Evolutionary conservation across 2,888 invertebrate genomes (phyloP).

Genomic region (Mesoligia furuncula): DNA sequence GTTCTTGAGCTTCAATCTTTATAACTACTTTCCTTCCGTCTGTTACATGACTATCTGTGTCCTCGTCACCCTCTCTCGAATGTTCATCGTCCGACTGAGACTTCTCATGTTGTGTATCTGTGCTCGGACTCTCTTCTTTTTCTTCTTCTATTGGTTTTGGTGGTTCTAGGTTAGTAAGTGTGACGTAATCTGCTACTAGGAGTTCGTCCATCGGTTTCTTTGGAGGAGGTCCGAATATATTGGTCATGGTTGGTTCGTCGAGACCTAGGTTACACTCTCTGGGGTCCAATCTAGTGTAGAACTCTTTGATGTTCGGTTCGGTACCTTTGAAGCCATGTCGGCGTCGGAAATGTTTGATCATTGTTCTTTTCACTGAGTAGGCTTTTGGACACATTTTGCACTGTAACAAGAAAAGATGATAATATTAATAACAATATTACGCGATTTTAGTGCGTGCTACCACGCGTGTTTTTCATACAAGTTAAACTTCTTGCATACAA

Average conservation of each 20-base stretch:
- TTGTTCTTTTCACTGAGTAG: constrained; percentile 85
- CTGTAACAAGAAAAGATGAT: constrained; percentile 72
- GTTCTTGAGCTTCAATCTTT: constrained; percentile 59
- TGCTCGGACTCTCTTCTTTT: constrained; percentile 14
- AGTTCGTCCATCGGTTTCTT: constrained; percentile 72
- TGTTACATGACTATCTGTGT: constrained; percentile 51
- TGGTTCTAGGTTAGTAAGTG: constrained; percentile 65
- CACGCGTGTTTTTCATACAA: neutral
- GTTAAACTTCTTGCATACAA: neutral
- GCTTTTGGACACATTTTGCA: constrained; percentile 88
- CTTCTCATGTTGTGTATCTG: constrained; percentile 24
- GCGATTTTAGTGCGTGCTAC: neutral
- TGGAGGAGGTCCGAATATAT: constrained; percentile 83
- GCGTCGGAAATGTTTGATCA: constrained; percentile 85
- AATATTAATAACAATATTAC: neutral
- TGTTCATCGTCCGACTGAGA: constrained; percentile 51
- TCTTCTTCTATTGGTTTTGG: neutral
- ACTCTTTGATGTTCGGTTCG: constrained; percentile 75
- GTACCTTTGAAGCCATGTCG: constrained; percentile 81
- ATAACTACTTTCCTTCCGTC: constrained; percentile 39
- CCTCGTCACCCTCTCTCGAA: constrained; percentile 35
- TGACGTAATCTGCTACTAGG: constrained; percentile 76
- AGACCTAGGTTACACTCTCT: constrained; percentile 82
- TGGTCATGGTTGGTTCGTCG: constrained; percentile 81
- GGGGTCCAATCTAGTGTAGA: constrained; percentile 81